Conservation (phyloP, 2,113 vertebrate genomes). For the Trichechus manatus region DNA sequence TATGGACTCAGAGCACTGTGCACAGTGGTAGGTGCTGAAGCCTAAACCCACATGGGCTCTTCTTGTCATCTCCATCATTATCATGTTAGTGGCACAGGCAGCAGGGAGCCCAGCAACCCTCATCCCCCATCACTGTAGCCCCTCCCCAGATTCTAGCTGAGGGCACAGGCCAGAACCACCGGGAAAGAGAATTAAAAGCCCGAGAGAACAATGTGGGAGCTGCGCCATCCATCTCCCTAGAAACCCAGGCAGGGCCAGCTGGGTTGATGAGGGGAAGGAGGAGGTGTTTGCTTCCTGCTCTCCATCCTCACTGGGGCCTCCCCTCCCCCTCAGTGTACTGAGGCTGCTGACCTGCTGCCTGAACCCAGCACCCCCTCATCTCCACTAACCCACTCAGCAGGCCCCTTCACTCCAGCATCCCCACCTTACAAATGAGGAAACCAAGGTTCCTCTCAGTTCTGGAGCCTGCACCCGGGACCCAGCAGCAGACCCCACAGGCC, state of each 20-base stretch:
- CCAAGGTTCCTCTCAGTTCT: not conserved
- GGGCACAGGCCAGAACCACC: not conserved
- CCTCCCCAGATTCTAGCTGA: not conserved
- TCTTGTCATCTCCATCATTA: not conserved
- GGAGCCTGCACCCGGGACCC: not conserved
- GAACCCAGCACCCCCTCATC: no score
- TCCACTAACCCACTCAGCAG: no score
- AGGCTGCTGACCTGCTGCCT: not conserved
- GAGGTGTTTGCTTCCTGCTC: not conserved
- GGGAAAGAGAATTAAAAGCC: not conserved
- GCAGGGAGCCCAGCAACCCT: not conserved
- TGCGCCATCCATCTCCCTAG: rapidly evolving
- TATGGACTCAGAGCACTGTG: rapidly evolving
- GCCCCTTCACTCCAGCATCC: not conserved
- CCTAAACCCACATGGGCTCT: not conserved
- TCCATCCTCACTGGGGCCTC: not conserved
- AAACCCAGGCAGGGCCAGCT: not conserved
- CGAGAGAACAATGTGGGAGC: not conserved
- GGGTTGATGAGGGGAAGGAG: not conserved
- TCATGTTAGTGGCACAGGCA: not conserved
- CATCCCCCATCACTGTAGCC: not conserved
- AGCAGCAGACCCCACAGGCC: not conserved
- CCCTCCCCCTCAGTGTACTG: not conserved
- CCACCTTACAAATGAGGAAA: not conserved
- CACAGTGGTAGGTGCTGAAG: not conserved